A percentile compares a stretch with the other conserved stretches of the same genome.
These are phyloP conservation scores for Malurus cyaneus DNA, from an alignment of 2,113 vertebrate genomes.

Conservation along the genomic window DNA sequence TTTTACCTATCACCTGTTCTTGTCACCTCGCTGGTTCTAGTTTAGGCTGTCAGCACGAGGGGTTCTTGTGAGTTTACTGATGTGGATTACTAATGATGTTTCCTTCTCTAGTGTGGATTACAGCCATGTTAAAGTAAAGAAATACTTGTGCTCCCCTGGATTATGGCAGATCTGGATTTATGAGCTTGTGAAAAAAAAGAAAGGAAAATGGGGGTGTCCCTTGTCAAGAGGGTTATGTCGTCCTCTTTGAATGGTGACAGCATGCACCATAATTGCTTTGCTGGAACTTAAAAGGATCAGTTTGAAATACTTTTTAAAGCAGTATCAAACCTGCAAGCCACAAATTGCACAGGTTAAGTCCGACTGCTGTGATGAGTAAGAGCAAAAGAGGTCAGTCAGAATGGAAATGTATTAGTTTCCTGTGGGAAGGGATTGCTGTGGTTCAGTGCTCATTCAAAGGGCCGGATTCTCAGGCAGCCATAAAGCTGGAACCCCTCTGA, in stretches of 20 bases:
- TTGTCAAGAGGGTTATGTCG: not conserved
- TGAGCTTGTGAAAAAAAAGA: not conserved
- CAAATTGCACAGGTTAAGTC: not conserved
- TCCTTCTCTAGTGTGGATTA: not conserved
- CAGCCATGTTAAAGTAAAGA: not conserved
- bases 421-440: not conserved
- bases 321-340: not conserved
- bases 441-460: not conserved
- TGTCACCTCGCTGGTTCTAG: not conserved
- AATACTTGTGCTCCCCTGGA: not conserved
- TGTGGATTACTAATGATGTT: not conserved
- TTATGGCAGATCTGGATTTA: not conserved
- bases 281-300: not conserved
- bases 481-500: not conserved
- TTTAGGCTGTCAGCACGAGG: not conserved
- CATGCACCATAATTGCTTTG: not conserved
- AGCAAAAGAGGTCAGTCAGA: not conserved
- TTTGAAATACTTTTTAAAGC: not conserved
- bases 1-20: not conserved
- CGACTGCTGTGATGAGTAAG: not conserved
- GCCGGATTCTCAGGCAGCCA: not conserved
- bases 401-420: not conserved
- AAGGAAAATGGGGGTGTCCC: not conserved
- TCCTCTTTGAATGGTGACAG: not conserved
- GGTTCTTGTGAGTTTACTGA: not conserved